Evolutionary conservation across 2,888 invertebrate species (phyloP), one percentile per base, ranked within the genome.

Genomic region (Acronicta alni): DNA sequence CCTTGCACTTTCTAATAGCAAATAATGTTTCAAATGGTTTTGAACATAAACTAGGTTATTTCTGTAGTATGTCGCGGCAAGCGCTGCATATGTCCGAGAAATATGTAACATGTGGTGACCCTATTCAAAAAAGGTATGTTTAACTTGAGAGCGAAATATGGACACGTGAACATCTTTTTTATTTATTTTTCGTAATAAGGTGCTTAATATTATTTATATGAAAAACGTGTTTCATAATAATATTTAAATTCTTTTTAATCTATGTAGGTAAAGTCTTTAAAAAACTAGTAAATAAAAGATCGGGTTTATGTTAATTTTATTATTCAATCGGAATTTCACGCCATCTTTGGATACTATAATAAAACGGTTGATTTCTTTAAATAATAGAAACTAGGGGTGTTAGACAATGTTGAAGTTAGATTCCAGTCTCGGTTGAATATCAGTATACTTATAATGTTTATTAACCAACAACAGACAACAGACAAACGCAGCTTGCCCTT

Each of bases 71-170:
- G 18, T 18, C 17, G 56, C 18, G 12, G 47, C 12, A 35, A 16
- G 17, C 8, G 15, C 67, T 70, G 37, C 57, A 14, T 37, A 55
- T 73, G 57, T 43, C 56, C 62, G 42, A 20, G 14, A 51, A 64
- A 63, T 39, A 60, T 2, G 39, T 39, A 56, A 59, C 74, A 74
- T 66, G 53, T 77, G 75, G 75, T 62, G 69, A 60, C 75, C 75
- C 72, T 63, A 72, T 69, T 74, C 18, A 10, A 30, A 42, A 66
- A 72, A 49, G 41, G 57, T 35, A 4, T 38, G 57, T 51, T 63
- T 53, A 57, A 39, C 37, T 44, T 8, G 48, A 53, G 32, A 42
- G 16, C 51, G 48, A 41, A 35, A 55, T 48, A 18, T 37, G 2
- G 20, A 10, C 20, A 16, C n/a, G 18, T 14, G 14, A 18, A 23